phyloP scores from a whole-genome alignment of 2,113 vertebrate species.

The Protomyctophum bolini region DNA sequence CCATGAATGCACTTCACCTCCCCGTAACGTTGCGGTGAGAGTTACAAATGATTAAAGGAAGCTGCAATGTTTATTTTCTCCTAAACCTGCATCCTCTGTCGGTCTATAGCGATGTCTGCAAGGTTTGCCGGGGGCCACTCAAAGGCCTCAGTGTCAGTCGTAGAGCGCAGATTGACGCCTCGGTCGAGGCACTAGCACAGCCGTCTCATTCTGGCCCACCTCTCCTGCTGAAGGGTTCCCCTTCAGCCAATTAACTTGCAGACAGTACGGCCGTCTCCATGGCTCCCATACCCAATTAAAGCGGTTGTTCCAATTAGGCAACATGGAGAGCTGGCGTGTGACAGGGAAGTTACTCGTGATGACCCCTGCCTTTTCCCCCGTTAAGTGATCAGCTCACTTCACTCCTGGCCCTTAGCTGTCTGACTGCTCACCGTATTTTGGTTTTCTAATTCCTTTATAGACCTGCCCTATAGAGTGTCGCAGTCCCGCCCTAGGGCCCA shows the following conservation, averaged over 20 bases:
- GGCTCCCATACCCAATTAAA: conserved; percentile 62
- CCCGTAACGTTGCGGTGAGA: too few species aligned
- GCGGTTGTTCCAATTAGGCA: conserved; percentile 49
- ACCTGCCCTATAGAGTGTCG: too few species aligned
- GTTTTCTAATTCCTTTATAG: too few species aligned
- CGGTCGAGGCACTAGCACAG: conserved; percentile 13
- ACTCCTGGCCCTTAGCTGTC: conserved; percentile 16
- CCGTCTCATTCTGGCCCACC: conserved; percentile 9
- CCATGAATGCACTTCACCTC: too few species aligned
- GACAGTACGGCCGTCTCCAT: conserved; percentile 43
- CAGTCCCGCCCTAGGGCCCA: too few species aligned
- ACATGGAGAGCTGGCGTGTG: conserved; percentile 21
- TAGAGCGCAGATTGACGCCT: background rate
- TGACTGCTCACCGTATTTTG: background rate
- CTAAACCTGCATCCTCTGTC: conserved; percentile 6
- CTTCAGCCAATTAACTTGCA: conserved; percentile 45
- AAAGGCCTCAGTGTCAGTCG: too few species aligned
- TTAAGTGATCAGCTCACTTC: conserved; percentile 1
- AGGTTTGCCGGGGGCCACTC: background rate
- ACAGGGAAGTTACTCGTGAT: conserved; percentile 12
- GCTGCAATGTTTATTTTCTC: too few species aligned
- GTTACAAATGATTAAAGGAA: too few species aligned
- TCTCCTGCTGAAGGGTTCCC: conserved; percentile 41
- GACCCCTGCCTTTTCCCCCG: conserved; percentile 26
- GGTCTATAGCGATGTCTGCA: background rate